phyloP scores from a whole-genome alignment of 2,888 invertebrate genomes.

The Asteroscopus sphinx region DNA sequence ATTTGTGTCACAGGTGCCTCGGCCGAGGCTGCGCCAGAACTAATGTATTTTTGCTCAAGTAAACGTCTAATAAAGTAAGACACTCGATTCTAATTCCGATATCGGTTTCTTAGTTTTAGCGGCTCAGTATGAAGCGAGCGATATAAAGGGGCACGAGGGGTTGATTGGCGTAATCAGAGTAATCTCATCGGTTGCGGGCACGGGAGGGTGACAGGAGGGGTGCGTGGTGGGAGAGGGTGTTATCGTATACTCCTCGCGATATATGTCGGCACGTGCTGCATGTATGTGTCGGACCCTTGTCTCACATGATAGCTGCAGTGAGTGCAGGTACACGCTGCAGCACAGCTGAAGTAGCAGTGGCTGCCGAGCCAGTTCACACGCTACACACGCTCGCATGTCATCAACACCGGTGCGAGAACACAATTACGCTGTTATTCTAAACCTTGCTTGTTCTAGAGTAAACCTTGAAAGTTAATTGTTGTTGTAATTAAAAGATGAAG shows the following conservation, averaged over 20 bases:
- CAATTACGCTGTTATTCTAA: neutral
- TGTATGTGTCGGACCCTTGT: neutral
- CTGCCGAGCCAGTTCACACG: no score
- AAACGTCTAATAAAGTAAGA: constrained; percentile 10
- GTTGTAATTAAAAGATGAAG: constrained; percentile 4
- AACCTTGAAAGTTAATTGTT: constrained; percentile 9
- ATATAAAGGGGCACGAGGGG: neutral
- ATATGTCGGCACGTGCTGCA: neutral
- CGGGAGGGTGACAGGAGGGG: neutral
- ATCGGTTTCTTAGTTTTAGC: neutral
- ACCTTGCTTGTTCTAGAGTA: neutral
- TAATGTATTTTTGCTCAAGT: constrained; percentile 1
- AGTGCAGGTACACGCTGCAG: no score
- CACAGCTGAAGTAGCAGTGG: no score
- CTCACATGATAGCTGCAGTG: neutral
- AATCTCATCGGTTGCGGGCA: constrained; percentile 2
- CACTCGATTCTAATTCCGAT: neutral
- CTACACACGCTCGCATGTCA: neutral
- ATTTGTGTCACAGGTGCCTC: constrained; percentile 10
- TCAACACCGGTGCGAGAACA: neutral
- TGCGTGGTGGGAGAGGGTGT: neutral
- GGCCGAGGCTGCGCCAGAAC: neutral
- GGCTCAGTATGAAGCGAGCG: neutral
- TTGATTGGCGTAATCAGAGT: constrained; percentile 15
- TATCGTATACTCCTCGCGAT: neutral